Conservation (phyloP, 2,797 vertebrate genomes). For the Epinephelus coioides region DNA sequence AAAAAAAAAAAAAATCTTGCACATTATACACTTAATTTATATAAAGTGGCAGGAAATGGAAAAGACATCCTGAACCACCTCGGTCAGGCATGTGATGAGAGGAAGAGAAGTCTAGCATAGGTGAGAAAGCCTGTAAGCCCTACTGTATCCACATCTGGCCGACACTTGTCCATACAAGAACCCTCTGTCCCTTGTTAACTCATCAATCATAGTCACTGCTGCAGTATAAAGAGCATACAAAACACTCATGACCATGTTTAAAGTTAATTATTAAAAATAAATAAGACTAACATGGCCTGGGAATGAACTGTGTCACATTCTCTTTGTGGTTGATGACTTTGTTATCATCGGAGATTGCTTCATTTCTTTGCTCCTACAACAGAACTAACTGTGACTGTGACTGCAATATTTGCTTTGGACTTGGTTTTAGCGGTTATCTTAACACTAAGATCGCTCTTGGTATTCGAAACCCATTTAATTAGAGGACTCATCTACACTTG, state of each 20-base stretch:
- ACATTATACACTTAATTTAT: conserved; percentile 6
- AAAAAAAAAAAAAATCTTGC: neutral
- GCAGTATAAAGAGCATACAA: conserved; percentile 11
- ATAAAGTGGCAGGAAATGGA: conserved; percentile 18
- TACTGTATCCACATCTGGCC: conserved; percentile 67
- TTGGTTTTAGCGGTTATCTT: no score
- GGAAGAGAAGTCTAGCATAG: neutral
- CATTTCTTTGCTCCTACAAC: neutral
- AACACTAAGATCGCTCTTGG: neutral
- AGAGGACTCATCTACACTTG: neutral
- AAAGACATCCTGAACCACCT: conserved; percentile 9
- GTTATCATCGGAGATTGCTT: neutral
- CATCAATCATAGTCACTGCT: conserved; percentile 43
- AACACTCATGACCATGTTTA: conserved; percentile 10
- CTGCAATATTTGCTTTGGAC: neutral
- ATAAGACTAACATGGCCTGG: neutral
- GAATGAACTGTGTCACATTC: neutral
- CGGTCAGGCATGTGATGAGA: conserved; percentile 13
- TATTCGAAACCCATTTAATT: neutral
- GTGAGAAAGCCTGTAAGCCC: conserved; percentile 12
- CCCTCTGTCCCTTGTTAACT: conserved; percentile 29
- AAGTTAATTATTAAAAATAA: conserved; percentile 12
- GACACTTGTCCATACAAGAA: conserved; percentile 54
- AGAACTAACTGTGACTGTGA: neutral
- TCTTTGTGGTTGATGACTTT: neutral